Conservation (phyloP, 2,797 vertebrate genomes). For the Onychomys leucogaster region DNA sequence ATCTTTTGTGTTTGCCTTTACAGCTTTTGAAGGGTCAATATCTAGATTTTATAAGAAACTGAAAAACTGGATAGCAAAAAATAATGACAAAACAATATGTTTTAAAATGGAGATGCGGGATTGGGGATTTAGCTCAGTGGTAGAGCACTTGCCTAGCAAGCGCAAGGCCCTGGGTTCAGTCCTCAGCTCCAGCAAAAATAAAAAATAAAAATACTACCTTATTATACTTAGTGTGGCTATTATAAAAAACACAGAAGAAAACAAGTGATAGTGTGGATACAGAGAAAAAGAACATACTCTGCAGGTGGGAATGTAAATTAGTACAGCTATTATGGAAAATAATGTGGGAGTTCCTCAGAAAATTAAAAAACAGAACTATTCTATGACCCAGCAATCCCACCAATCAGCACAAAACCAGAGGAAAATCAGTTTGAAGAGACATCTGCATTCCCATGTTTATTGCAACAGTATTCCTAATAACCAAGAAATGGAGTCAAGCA, state of each 20-base stretch:
- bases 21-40: neutral
- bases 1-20: neutral
- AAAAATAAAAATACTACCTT: too few species aligned
- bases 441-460: neutral
- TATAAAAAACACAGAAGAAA: neutral
- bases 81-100: neutral
- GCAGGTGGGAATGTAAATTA: neutral
- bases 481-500: neutral
- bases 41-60: neutral
- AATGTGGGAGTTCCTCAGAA: neutral
- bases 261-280: neutral
- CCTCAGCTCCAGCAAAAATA: too few species aligned
- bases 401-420: neutral
- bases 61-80: neutral
- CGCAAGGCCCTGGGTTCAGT: too few species aligned
- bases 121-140: too few species aligned
- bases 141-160: too few species aligned
- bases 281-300: neutral
- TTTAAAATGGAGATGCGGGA: neutral
- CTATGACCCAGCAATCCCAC: neutral
- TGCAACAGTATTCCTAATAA: neutral
- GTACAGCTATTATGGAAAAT: neutral
- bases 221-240: neutral
- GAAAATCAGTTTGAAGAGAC: neutral
- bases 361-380: neutral